These are phyloP conservation scores for Oopsacas minuta DNA, from an alignment of 37 sponge, comb jelly and placozoan species.

Conservation along the genomic window DNA sequence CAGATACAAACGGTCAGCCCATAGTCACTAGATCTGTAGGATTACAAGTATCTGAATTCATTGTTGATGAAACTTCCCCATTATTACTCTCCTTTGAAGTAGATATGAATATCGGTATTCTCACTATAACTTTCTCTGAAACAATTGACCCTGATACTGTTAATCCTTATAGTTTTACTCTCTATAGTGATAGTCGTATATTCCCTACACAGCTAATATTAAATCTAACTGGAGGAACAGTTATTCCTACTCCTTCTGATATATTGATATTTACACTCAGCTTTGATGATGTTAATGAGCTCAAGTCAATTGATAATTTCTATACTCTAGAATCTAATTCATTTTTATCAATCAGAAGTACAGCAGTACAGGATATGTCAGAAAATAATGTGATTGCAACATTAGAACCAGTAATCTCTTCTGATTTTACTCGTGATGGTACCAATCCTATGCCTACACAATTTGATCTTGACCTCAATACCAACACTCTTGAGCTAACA, in stretches of 20 bases:
- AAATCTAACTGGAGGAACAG: constrained; percentile 58
- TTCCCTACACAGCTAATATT: constrained; percentile 28
- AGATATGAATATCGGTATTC: constrained; percentile 34
- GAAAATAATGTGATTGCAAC: constrained; percentile 47
- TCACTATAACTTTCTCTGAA: constrained; percentile 59
- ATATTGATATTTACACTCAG: constrained; percentile 30
- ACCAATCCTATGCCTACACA: constrained; percentile 32
- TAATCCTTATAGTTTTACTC: constrained; percentile 26
- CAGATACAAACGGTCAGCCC: neutral
- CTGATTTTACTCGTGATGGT: constrained; percentile 27
- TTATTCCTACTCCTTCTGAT: constrained; percentile 26
- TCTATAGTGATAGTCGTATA: neutral
- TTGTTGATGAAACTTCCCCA: constrained; percentile 42
- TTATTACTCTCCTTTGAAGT: constrained; percentile 37
- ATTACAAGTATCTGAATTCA: constrained; percentile 1
- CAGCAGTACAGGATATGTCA: constrained; percentile 43
- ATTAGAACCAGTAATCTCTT: neutral
- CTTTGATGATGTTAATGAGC: constrained; percentile 49
- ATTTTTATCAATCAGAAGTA: constrained; percentile 43
- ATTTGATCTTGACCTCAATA: constrained; percentile 57
- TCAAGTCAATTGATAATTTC: constrained; percentile 56
- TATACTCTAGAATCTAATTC: constrained; percentile 61
- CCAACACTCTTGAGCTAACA: constrained; percentile 43
- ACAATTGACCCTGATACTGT: constrained; percentile 49
- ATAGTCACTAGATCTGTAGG: neutral